These are phyloP conservation scores for Macrosiphum euphorbiae DNA, from an alignment of 2,888 invertebrate genomes.

Conservation along the genomic window DNA sequence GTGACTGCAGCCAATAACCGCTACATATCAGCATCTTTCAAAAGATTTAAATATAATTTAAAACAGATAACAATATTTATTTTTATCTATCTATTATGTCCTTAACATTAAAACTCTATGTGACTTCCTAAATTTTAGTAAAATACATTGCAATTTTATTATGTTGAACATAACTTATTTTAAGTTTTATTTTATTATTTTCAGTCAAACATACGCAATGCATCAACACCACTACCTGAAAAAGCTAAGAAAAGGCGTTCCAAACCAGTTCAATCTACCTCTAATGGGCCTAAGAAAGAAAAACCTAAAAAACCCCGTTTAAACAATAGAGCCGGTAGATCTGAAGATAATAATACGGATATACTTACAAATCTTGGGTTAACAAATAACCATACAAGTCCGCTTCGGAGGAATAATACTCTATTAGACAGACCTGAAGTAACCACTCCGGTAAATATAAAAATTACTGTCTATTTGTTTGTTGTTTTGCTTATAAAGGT, in stretches of 20 bases:
- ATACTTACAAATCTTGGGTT: conserved; percentile 48
- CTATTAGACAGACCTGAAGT: conserved; percentile 58
- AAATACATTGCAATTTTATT: neutral
- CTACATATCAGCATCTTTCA: neutral
- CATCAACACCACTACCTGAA: neutral
- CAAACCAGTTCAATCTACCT: conserved; percentile 10
- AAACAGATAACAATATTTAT: neutral
- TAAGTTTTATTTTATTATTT: conserved; percentile 33
- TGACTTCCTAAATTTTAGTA: neutral
- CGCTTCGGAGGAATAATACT: conserved; percentile 31
- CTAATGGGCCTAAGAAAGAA: neutral
- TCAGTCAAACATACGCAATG: conserved; percentile 35
- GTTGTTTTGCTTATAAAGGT: conserved; percentile 36
- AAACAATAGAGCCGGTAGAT: neutral
- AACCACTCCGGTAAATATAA: conserved; percentile 24
- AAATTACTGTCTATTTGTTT: neutral
- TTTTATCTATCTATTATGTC: neutral
- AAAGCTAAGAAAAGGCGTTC: conserved; percentile 18
- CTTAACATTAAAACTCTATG: neutral
- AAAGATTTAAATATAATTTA: neutral
- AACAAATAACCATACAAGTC: conserved; percentile 20
- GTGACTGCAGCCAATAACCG: too few relatives aligned
- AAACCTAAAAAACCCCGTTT: conserved; percentile 33
- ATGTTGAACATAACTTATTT: neutral
- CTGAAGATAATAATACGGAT: neutral